Base-by-base conservation (phyloP, 2,888 invertebrate genomes). In the Oasisia sp. region DNA sequence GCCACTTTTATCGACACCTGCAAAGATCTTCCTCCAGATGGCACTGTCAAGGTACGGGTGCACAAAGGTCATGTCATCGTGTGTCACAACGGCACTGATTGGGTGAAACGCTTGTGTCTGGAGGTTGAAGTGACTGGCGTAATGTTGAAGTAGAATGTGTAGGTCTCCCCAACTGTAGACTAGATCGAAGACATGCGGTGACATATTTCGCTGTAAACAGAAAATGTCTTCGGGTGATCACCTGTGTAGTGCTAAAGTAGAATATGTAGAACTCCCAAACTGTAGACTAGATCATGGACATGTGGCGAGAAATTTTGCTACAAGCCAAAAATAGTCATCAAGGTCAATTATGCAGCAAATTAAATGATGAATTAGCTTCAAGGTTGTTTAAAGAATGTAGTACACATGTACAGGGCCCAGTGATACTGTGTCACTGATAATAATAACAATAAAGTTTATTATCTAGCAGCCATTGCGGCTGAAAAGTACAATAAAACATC, bases 161-260 rank as follows among this genome's bases (percentile, higher is more conserved):
- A 92, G 92, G 27, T 92, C 89, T n/a, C 92, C 92, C 32, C 91
- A 91, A 44, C 90, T 90, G n/a, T n/a, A 12, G 7, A 38, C 91
- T 32, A 92, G 89, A 7, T 58, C 32, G 7, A 74, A 27, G 74
- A 27, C 27, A 74, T 27, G 14, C 27, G 5, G n/a, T 3, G 74
- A n/a, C 27, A n/a, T 19, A 7, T 74, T 19, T 74, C 74, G 74
- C 74, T 74, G 74, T 7, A 74, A 74, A 74, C 74, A 74, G 19
- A 74, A 74, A 19, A 74, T 74, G 19, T 74, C 74, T 27, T n/a
- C 27, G 7, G 27, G 74, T 74, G 27, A 74, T 5, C 14, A 27
- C 27, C 27, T 27, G 74, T 56, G 56, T 56, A 11, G 19, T 11
- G 14, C 11, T 56, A 2, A 14, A 14, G 14, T 56, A 56, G 9